These are phyloP conservation scores for Micromesistius poutassou DNA, from an alignment of 2,797 vertebrate species.

Conservation along the genomic window DNA sequence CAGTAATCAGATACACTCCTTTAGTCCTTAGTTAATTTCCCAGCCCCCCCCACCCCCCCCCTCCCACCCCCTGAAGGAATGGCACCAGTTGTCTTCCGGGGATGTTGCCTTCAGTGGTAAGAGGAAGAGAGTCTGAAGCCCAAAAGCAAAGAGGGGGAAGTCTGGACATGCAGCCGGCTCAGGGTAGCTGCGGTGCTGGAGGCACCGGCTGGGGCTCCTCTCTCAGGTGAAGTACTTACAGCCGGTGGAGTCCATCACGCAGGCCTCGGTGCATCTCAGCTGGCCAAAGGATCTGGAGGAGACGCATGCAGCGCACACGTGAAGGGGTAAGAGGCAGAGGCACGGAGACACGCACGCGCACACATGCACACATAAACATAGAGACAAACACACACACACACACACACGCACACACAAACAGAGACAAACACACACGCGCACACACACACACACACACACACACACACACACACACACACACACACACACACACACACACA, in stretches of 20 bases:
- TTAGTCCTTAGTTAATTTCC: slow-evolving; percentile 16
- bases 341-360: not conserved
- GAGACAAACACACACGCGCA: not conserved
- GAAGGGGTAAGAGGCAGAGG: not conserved
- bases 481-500: no score
- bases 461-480: no score
- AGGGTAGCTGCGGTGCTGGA: not conserved
- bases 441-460: no score
- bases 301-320: slow-evolving; percentile 8
- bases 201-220: not conserved
- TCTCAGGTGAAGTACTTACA: slow-evolving; percentile 95
- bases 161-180: slow-evolving; percentile 27
- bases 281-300: slow-evolving; percentile 84
- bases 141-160: slow-evolving; percentile 25
- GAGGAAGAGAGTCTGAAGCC: slow-evolving; percentile 39
- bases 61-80: slow-evolving; percentile 40
- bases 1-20: not conserved
- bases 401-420: not conserved
- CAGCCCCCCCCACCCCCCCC: slow-evolving; percentile 49
- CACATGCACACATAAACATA: not conserved
- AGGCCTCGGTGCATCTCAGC: slow-evolving; percentile 82
- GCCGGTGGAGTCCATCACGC: slow-evolving; percentile 91
- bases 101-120: slow-evolving; percentile 37
- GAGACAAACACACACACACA: not conserved
- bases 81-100: slow-evolving; percentile 25